These are phyloP conservation scores for Drosophila pseudoananassae DNA, from an alignment of 1,140 invertebrate species.

Conservation along the genomic window DNA sequence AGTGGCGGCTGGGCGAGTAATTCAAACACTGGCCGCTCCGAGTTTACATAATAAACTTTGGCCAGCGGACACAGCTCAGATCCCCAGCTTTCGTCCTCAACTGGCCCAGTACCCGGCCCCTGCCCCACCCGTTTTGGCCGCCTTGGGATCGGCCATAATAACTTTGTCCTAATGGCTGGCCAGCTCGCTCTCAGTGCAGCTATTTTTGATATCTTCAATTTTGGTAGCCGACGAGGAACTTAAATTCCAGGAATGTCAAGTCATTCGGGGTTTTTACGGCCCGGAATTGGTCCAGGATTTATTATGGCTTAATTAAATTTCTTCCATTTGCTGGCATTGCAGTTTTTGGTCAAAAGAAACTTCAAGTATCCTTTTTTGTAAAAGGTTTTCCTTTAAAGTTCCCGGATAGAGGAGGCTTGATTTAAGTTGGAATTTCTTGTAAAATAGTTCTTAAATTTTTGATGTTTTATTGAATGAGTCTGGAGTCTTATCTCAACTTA, in stretches of 20 bases:
- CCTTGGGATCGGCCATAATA: constrained; percentile 63
- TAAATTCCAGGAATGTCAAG: constrained; percentile 48
- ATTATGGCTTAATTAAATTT: constrained; percentile 50
- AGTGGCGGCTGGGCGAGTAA: constrained; percentile 71
- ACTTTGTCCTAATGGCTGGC: constrained; percentile 66
- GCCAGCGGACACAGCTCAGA: constrained; percentile 53
- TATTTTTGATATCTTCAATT: constrained; percentile 49
- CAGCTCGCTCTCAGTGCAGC: constrained; percentile 20
- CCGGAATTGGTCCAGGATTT: constrained; percentile 48
- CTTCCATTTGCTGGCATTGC: constrained; percentile 31
- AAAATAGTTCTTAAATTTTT: not conserved
- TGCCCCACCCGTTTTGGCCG: not conserved
- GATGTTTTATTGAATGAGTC: not conserved
- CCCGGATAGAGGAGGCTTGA: not conserved
- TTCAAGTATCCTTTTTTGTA: constrained; percentile 7
- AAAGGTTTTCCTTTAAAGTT: not conserved
- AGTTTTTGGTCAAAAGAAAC: constrained; percentile 14
- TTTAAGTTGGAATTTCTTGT: not conserved
- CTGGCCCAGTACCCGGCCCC: constrained; percentile 1
- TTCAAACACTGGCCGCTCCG: constrained; percentile 74
- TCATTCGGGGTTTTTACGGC: constrained; percentile 26
- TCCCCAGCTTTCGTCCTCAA: constrained; percentile 2
- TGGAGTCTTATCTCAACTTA: not conserved
- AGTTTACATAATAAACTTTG: constrained; percentile 77
- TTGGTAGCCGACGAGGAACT: constrained; percentile 39